These are phyloP conservation scores for Hyla sarda DNA, from an alignment of 2,113 vertebrate species.

Conservation along the genomic window DNA sequence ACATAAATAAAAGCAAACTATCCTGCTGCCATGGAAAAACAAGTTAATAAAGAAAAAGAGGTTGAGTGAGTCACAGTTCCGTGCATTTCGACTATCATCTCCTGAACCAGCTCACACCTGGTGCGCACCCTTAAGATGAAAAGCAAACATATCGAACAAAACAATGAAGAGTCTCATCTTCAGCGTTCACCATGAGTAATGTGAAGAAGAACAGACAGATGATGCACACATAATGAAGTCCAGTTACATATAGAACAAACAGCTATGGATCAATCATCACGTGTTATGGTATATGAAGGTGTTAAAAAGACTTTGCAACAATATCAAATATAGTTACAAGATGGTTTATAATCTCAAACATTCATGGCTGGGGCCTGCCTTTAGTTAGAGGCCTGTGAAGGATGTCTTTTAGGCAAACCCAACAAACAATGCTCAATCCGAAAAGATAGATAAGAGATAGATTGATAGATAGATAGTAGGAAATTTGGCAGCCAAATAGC, in stretches of 20 bases:
- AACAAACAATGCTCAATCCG: no score
- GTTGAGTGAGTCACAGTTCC: background rate
- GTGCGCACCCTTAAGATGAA: background rate
- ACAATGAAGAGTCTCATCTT: background rate
- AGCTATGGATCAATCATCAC: background rate
- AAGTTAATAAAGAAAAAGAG: background rate
- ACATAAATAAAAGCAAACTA: background rate
- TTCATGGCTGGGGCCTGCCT: no score
- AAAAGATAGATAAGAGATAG: no score
- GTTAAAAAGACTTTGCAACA: no score
- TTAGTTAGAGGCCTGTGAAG: no score
- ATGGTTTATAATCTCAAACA: no score
- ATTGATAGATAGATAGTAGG: no score
- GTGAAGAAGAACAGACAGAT: background rate
- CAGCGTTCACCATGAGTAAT: background rate
- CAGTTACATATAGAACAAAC: background rate
- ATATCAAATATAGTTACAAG: no score
- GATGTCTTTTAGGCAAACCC: no score
- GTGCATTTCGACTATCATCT: background rate
- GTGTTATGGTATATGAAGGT: no score
- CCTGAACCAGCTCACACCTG: background rate
- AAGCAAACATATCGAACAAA: background rate
- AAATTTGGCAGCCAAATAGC: no score
- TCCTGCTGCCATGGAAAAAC: background rate
- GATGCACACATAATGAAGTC: background rate